A percentile compares a stretch with the other conserved stretches of the same genome.
Evolutionary conservation across 1,140 invertebrate species (phyloP).

Genomic region (Maniola jurtina): DNA sequence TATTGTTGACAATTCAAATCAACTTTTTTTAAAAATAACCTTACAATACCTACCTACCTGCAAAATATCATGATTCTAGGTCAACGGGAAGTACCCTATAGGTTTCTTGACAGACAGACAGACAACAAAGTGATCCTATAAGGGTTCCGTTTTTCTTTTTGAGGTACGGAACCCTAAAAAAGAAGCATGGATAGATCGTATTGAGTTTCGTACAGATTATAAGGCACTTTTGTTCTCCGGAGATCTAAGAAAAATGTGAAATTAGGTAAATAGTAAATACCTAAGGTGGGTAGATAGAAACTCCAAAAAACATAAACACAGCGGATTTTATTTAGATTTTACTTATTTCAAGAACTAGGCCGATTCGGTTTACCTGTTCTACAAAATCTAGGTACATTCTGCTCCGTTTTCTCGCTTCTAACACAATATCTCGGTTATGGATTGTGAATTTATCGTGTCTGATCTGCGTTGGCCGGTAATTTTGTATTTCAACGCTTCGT

Average conservation of each 20-base stretch:
- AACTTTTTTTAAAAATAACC: too few species aligned
- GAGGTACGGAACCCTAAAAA: too few species aligned
- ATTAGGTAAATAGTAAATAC: too few species aligned
- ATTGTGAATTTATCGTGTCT: constrained; percentile 19
- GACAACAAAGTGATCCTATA: too few species aligned
- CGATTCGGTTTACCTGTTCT: constrained; percentile 23
- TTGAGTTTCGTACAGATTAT: too few species aligned
- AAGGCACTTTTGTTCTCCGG: background rate
- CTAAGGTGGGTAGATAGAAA: background rate
- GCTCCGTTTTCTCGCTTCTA: constrained; percentile 11
- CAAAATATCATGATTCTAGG: too few species aligned
- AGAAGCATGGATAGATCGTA: too few species aligned
- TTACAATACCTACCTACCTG: too few species aligned
- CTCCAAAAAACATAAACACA: background rate
- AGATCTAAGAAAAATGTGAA: background rate
- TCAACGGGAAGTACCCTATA: too few species aligned
- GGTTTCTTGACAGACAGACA: too few species aligned
- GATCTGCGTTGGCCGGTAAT: constrained; percentile 10
- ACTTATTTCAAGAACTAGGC: background rate
- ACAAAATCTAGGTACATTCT: constrained; percentile 7
- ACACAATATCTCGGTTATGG: constrained; percentile 11
- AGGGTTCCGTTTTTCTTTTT: too few species aligned
- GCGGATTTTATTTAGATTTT: background rate
- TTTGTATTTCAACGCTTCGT: constrained; percentile 10
- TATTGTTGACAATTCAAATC: too few species aligned